These are phyloP conservation scores for Avahi laniger DNA, from an alignment of 2,797 vertebrate species.

Conservation along the genomic window DNA sequence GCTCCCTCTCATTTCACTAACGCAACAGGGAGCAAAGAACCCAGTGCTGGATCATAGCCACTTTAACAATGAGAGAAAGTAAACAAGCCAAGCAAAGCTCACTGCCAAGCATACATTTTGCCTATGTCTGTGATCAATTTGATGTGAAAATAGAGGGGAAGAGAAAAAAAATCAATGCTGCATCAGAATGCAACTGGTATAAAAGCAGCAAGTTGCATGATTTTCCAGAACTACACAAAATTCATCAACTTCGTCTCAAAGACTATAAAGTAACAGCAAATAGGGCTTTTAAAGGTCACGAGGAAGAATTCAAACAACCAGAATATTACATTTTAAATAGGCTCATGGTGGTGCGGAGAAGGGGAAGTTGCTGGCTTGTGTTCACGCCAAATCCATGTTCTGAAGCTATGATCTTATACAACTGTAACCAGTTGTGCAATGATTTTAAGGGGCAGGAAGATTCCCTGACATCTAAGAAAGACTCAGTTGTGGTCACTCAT, in stretches of 20 bases:
- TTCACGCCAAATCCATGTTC: not conserved
- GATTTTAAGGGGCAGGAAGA: not conserved
- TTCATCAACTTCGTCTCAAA: not conserved
- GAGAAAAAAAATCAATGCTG: not conserved
- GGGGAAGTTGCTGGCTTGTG: not conserved
- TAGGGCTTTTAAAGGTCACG: not conserved
- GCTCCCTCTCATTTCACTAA: not conserved
- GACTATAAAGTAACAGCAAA: not conserved
- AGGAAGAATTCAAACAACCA: not conserved
- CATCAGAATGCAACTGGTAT: not conserved
- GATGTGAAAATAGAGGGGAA: not conserved
- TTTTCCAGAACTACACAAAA: not conserved
- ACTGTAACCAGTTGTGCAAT: not conserved
- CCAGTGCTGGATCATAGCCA: not conserved
- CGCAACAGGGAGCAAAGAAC: not conserved
- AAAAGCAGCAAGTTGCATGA: not conserved
- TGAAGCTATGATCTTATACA: not conserved
- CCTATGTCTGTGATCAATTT: constrained; percentile 34
- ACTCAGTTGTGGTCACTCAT: not conserved
- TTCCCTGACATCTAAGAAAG: not conserved
- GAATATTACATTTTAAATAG: not conserved
- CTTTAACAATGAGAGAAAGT: not conserved
- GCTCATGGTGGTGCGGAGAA: not conserved
- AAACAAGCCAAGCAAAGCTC: constrained; percentile 16
- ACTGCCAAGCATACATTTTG: not conserved